A percentile compares a stretch with the other conserved stretches of the same genome.
phyloP scores from a whole-genome alignment of 1,140 invertebrate genomes.

The Heliconius hermathena region DNA sequence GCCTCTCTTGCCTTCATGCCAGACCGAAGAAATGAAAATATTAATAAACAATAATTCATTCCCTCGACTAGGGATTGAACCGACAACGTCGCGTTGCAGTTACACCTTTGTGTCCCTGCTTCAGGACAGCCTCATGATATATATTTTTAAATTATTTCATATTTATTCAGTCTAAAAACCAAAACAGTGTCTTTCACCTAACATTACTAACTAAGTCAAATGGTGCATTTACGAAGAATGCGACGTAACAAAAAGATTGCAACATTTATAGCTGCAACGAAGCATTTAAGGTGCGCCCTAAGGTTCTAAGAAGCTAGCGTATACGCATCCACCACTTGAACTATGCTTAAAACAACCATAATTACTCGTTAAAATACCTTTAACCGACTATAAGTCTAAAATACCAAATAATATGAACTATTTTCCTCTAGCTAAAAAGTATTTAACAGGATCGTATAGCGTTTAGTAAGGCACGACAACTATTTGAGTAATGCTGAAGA shows the following conservation, averaged over 20 bases:
- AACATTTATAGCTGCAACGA: constrained; percentile 46
- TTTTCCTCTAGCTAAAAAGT: not conserved
- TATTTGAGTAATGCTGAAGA: constrained; percentile 45
- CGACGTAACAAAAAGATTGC: constrained; percentile 42
- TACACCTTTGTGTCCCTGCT: no score
- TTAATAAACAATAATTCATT: no score
- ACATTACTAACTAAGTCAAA: not conserved
- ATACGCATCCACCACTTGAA: constrained; percentile 33
- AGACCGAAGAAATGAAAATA: no score
- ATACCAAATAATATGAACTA: not conserved
- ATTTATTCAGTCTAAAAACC: not conserved
- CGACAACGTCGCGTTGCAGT: no score
- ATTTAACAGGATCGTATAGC: not conserved
- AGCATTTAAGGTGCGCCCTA: constrained; percentile 48
- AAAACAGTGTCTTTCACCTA: not conserved
- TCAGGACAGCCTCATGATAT: no score
- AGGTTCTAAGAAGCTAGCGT: constrained; percentile 48
- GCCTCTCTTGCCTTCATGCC: no score
- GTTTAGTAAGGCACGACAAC: constrained; percentile 42
- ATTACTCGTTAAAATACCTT: constrained; percentile 3
- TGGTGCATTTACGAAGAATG: constrained; percentile 26
- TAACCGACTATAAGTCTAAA: not conserved
- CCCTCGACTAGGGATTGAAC: no score
- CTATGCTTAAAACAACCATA: constrained; percentile 16
- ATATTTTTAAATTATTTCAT: not conserved